phyloP scores from a whole-genome alignment of 2,888 invertebrate species.

The Macrophya alboannulata region DNA sequence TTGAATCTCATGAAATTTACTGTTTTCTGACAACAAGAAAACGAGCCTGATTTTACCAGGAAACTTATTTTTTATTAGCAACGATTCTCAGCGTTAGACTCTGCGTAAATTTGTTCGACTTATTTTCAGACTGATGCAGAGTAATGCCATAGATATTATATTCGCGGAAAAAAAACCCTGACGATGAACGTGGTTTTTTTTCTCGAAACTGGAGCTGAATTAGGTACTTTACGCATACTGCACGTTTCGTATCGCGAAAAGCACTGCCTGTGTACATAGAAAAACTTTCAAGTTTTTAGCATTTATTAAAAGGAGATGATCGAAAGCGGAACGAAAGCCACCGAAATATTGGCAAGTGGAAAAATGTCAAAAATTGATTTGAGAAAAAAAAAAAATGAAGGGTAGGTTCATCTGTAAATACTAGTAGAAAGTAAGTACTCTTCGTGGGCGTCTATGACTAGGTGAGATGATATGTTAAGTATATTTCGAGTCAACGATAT shows the following conservation, averaged over 20 bases:
- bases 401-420: background rate
- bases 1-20: background rate
- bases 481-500: background rate
- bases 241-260: background rate
- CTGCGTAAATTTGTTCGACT: background rate
- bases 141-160: too few species aligned
- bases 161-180: too few species aligned
- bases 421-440: background rate
- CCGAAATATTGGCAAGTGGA: background rate
- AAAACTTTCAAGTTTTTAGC: background rate
- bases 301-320: background rate
- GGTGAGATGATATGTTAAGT: background rate
- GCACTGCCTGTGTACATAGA: background rate
- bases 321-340: background rate
- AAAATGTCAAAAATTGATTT: background rate
- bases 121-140: background rate
- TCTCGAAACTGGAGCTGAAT: too few species aligned
- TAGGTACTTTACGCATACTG: too few species aligned
- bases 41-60: background rate
- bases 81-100: background rate
- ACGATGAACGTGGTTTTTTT: too few species aligned
- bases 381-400: background rate
- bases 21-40: background rate
- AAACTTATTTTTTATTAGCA: conserved; percentile 18
- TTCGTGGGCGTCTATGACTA: conserved; percentile 2